Conservation (phyloP, 2,888 invertebrate species). For the Hylaea fasciaria region DNA sequence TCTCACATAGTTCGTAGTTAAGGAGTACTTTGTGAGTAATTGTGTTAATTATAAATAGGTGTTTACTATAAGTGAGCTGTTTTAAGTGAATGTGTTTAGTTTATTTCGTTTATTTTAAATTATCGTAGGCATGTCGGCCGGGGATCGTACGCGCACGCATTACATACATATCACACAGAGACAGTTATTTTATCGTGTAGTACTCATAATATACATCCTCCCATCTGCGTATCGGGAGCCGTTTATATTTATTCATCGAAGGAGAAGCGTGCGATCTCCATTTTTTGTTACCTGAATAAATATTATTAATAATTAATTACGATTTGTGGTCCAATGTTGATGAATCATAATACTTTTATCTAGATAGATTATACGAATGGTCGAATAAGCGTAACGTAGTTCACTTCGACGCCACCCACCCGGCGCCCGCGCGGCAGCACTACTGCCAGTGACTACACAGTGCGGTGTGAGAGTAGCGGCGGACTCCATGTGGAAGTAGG, state of each 20-base stretch:
- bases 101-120: constrained; percentile 80
- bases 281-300: constrained; percentile 85
- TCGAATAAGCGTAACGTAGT: constrained; percentile 71
- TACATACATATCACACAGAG: constrained; percentile 63
- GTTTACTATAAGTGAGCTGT: constrained; percentile 76
- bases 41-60: constrained; percentile 79
- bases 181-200: constrained; percentile 41
- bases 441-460: no score
- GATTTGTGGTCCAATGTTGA: constrained; percentile 85
- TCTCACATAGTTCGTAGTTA: constrained; percentile 61
- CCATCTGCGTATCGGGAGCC: constrained; percentile 67
- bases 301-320: constrained; percentile 82
- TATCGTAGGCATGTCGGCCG: constrained; percentile 71
- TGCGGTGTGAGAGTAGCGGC: constrained; percentile 2
- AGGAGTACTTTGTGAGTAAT: constrained; percentile 76
- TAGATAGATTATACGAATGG: constrained; percentile 76
- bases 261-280: constrained; percentile 64
- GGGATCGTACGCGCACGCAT: constrained; percentile 59
- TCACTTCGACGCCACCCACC: constrained; percentile 42
- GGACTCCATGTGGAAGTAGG: constrained; percentile 35
- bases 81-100: constrained; percentile 76
- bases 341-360: constrained; percentile 80
- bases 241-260: constrained; percentile 46
- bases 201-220: constrained; percentile 47
- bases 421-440: neutral